phyloP scores from a whole-genome alignment of 2,113 vertebrate species.

The Zonotrichia leucophrys region DNA sequence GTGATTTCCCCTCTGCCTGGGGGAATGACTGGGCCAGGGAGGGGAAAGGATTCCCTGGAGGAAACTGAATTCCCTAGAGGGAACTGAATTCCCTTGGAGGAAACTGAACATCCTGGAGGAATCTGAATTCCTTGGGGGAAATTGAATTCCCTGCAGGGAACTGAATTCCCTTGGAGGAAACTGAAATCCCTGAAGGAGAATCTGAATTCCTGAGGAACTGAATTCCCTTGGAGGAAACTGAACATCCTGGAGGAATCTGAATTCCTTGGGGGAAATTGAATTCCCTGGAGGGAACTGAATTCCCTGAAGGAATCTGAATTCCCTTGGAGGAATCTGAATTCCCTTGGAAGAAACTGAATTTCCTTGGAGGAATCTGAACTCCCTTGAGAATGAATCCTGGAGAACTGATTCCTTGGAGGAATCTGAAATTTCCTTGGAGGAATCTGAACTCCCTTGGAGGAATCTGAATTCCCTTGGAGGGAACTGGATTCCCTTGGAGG shows the following conservation, averaged over 20 bases:
- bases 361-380: too few species aligned
- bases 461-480: too few species aligned
- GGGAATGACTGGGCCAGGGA: background rate
- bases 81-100: accelerated
- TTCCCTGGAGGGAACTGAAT: accelerated
- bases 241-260: background rate
- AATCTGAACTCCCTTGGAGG: too few species aligned
- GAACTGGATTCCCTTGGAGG: accelerated
- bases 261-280: background rate
- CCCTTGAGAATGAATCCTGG: accelerated
- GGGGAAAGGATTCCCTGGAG: background rate
- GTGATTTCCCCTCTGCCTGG: background rate
- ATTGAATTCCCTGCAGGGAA: background rate
- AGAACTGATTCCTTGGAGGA: too few species aligned
- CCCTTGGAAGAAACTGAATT: accelerated
- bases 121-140: background rate
- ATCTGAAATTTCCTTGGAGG: too few species aligned
- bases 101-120: too few species aligned
- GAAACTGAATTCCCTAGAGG: background rate
- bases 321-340: accelerated
- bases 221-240: accelerated
- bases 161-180: too few species aligned
- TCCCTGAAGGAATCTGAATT: too few species aligned
- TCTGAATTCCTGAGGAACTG: too few species aligned
- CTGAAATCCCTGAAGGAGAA: too few species aligned